Conservation (phyloP, 1,140 invertebrate species). For the Danaus melanippus region DNA sequence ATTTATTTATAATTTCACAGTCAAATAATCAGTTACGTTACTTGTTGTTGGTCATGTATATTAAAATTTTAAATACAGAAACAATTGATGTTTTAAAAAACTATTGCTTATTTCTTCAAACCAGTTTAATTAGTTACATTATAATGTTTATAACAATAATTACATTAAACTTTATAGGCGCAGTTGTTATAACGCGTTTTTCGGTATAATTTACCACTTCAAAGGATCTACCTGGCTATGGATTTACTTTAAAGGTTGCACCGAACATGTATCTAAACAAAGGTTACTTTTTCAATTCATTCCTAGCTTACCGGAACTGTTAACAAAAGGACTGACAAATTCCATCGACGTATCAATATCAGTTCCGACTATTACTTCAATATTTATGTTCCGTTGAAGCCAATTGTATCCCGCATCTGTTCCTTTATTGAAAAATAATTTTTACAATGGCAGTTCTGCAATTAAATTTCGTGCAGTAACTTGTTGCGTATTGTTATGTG, state of each 20-base stretch:
- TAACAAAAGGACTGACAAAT: conserved; percentile 58
- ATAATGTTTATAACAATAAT: too few relatives aligned
- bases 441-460: conserved; percentile 24
- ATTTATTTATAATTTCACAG: too few relatives aligned
- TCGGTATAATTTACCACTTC: too few relatives aligned
- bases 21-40: too few relatives aligned
- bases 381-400: conserved; percentile 59
- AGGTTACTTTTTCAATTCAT: conserved; percentile 36
- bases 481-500: too few relatives aligned
- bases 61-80: too few relatives aligned
- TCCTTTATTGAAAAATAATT: conserved; percentile 21
- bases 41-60: too few relatives aligned
- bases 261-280: conserved; percentile 26
- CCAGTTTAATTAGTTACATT: too few relatives aligned
- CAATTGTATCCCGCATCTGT: conserved; percentile 35
- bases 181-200: too few relatives aligned
- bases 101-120: too few relatives aligned
- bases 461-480: conserved; percentile 11
- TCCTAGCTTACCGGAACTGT: conserved; percentile 54
- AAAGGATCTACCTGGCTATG: conserved; percentile 18
- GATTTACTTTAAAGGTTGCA: background rate
- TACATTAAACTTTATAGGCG: too few relatives aligned
- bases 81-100: too few relatives aligned
- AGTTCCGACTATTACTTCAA: conserved; percentile 63
- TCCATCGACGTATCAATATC: conserved; percentile 53